Evolutionary conservation across 2,113 vertebrate species (phyloP), one percentile per base, ranked within the genome.

Genomic region (Datnioides undecimradiatus): DNA sequence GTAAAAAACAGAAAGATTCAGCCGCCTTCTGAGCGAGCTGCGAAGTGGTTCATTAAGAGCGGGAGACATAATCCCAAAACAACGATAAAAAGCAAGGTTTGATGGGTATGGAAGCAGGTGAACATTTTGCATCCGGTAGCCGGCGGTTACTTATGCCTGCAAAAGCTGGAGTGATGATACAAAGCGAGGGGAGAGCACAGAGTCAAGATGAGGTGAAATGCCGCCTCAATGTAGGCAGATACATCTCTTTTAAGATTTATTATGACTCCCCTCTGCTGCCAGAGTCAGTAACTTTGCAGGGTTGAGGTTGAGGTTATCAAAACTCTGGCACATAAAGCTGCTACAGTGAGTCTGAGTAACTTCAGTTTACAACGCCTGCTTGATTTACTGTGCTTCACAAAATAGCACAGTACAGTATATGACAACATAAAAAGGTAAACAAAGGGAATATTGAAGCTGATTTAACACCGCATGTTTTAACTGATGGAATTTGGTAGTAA

Each of bases 221-320:
- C 21, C 23, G 69, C 46, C 58, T 66, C 29, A 9, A 5, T 41
- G 62, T 54, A 14, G 23, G 19, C 64, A 66, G 49, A 62, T 54
- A 0, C 21, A 9, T 52, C 69, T 77, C 43, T 74, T 66, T 67
- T 12, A 55, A 67, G 64, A 84, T 87, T 88, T 85, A 63, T 82
- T 59, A 45, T 33, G 48, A 52, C 27, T 27, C 63, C 49, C 4
- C 3, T 8, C 55, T 49, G 43, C 71, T 71, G 49, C 52, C 19
- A 25, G 63, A 71, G 41, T 57, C 52, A 36, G 79, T 29, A 49
- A 45, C 66, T 80, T 62, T 59, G 60, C 60, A 60, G 76, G 54
- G 58, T 70, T 73, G 59, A 65, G 64, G 52, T 51, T 62, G 76
- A 76, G 78, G 72, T 82, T 45, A 75, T 82, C 76, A 57, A 43